phyloP scores from a whole-genome alignment of 1,140 invertebrate genomes.

The Drosophila malerkotliana region DNA sequence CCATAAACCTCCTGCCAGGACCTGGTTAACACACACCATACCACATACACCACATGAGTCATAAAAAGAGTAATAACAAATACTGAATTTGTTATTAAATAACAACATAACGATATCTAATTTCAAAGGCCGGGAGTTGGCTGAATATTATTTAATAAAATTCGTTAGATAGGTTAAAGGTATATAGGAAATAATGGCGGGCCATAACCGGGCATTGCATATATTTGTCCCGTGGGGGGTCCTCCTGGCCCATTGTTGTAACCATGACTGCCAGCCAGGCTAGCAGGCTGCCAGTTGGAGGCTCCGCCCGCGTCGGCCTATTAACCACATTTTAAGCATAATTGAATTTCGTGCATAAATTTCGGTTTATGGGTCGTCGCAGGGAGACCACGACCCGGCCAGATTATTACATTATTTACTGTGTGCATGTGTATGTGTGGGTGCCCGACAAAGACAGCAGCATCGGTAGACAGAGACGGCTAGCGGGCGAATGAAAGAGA shows the following conservation, averaged over 20 bases:
- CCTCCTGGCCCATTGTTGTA: constrained; percentile 14
- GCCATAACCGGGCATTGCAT: constrained; percentile 49
- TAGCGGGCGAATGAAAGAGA: constrained; percentile 1
- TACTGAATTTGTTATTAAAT: constrained; percentile 76
- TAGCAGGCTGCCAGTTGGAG: constrained; percentile 28
- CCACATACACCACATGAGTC: constrained; percentile 18
- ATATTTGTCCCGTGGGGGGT: constrained; percentile 53
- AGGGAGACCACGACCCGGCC: constrained; percentile 69
- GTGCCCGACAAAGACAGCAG: constrained; percentile 7
- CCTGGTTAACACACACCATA: constrained; percentile 13
- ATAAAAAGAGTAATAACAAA: constrained; percentile 61
- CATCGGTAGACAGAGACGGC: constrained; percentile 1
- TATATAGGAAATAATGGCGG: constrained; percentile 7
- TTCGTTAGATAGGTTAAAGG: constrained; percentile 27
- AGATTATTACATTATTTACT: constrained; percentile 82
- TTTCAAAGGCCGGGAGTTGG: constrained; percentile 44
- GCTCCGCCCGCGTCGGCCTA: constrained; percentile 61
- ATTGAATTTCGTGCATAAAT: constrained; percentile 82
- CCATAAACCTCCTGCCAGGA: constrained; percentile 27
- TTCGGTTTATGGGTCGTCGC: constrained; percentile 75
- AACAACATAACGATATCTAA: constrained; percentile 75
- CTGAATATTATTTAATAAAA: constrained; percentile 61
- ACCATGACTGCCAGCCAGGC: background rate
- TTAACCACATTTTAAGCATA: constrained; percentile 82
- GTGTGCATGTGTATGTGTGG: constrained; percentile 33